Evolutionary conservation across 2,888 invertebrate species (phyloP).

Genomic region (Pachliopta kotzebuea): DNA sequence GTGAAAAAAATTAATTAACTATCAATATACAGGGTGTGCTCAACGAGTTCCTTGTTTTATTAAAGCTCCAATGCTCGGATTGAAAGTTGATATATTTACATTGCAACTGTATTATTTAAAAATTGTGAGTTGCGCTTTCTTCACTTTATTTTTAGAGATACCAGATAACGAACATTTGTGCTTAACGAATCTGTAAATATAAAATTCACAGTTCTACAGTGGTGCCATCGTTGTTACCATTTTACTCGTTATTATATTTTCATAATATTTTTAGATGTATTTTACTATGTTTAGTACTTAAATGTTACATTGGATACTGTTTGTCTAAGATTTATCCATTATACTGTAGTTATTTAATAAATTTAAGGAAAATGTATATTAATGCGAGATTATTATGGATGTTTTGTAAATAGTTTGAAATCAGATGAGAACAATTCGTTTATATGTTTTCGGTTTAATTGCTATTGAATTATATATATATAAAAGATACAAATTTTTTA

Average conservation of each 20-base stretch:
- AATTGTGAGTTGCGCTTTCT: not conserved
- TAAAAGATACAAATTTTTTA: not conserved
- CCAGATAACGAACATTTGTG: not conserved
- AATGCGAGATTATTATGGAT: slow-evolving; percentile 21
- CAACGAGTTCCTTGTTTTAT: slow-evolving; percentile 38
- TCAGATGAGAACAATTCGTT: slow-evolving; percentile 21
- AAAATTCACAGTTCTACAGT: slow-evolving; percentile 38
- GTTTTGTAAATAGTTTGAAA: slow-evolving; percentile 13
- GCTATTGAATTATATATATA: not conserved
- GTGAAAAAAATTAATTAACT: slow-evolving; percentile 37
- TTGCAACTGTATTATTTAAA: slow-evolving; percentile 16
- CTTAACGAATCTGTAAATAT: slow-evolving; percentile 20
- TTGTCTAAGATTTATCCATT: slow-evolving; percentile 29
- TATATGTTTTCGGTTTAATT: not conserved
- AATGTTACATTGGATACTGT: slow-evolving; percentile 32
- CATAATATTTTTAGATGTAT: slow-evolving; percentile 46
- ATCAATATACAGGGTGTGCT: slow-evolving; percentile 47
- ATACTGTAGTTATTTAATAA: not conserved
- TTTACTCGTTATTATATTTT: slow-evolving; percentile 41
- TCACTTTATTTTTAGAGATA: not conserved
- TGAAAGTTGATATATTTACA: slow-evolving; percentile 35
- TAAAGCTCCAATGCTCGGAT: slow-evolving; percentile 30
- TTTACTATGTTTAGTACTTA: slow-evolving; percentile 42
- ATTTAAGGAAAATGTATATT: too few species aligned
- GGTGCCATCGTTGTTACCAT: slow-evolving; percentile 77